Base-by-base conservation (phyloP, 2,888 invertebrate genomes). In the Aphodius sticticus region DNA sequence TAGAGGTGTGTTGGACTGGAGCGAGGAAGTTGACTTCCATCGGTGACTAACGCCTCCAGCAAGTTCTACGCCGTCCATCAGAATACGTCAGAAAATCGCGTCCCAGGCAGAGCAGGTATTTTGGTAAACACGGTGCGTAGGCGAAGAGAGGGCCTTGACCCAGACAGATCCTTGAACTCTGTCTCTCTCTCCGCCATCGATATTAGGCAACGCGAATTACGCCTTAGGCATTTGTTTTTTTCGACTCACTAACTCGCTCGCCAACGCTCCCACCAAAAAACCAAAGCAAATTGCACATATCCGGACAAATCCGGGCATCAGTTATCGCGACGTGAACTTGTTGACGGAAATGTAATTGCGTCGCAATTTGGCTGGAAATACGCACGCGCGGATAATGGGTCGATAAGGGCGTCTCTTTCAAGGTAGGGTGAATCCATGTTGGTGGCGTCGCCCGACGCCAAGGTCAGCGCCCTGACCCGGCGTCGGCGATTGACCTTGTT, bases 401-500 rank as follows among this genome's bases (percentile, higher is more conserved):
- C 84, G 82, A 84, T 84, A 84, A 79, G 75, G 78, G 79, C 84
- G 84, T 84, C 84, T 84, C 82, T 83, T 84, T 84, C 84, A 84
- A 84, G 84, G 84, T 83, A 83, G 84, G 84, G 81, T 83, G 84
- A 83, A 83, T 83, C 84, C 84, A 83, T 85, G 82, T 84, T 82
- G 76, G 74, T 77, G 82, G 83, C 84, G 82, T 83, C 83, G 84
- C 84, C 82, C 82, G 79, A 69, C 82, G 81, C 85, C 87, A 87
- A 87, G 87, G 87, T 87, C 87, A 87, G 86, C 87, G 86, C 84
- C 87, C 87, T 86, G 86, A 86, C 86, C 85, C 86, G 86, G 83
- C 87, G 86, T 83, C 86, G 87, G 87, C 84, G 86, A 86, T 87
- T 87, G 87, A 87, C 87, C 87, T 86, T 85, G 85, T 87, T 87